A percentile compares a stretch with the other conserved stretches of the same genome.
These are phyloP conservation scores for Conomelus anceps DNA, from an alignment of 2,888 invertebrate species.

Conservation along the genomic window DNA sequence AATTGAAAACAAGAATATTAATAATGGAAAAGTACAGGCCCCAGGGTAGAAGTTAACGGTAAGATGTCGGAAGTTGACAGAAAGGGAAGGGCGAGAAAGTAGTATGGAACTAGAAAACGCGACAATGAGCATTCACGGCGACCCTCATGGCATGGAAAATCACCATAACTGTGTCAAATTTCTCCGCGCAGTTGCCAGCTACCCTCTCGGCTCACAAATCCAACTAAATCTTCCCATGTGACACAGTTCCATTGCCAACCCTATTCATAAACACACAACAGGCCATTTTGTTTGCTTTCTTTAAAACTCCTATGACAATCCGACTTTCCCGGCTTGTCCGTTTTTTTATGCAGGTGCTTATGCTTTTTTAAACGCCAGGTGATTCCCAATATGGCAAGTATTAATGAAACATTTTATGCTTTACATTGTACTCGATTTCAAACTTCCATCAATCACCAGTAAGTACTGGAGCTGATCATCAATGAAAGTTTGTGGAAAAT, in stretches of 20 bases:
- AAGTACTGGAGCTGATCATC: neutral
- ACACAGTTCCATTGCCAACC: neutral
- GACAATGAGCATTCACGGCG: neutral
- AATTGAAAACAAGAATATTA: neutral
- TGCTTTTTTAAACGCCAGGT: neutral
- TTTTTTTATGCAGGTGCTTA: neutral
- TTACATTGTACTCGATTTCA: neutral
- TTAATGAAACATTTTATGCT: neutral
- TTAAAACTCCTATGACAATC: neutral
- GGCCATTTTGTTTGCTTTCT: neutral
- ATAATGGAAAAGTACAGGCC: neutral
- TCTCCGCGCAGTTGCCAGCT: neutral
- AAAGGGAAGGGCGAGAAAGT: neutral
- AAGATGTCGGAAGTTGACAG: neutral
- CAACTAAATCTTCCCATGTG: neutral
- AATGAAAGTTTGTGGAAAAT: neutral
- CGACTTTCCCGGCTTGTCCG: neutral
- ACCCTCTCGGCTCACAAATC: too few relatives aligned
- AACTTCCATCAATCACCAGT: neutral
- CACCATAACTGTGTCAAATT: slow-evolving; percentile 14
- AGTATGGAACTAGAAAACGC: neutral
- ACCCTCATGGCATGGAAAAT: neutral
- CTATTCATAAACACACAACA: neutral
- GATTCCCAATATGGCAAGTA: neutral
- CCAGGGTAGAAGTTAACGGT: neutral